These are phyloP conservation scores for Drosophila sproati DNA, from an alignment of 1,140 invertebrate species.

Conservation along the genomic window DNA sequence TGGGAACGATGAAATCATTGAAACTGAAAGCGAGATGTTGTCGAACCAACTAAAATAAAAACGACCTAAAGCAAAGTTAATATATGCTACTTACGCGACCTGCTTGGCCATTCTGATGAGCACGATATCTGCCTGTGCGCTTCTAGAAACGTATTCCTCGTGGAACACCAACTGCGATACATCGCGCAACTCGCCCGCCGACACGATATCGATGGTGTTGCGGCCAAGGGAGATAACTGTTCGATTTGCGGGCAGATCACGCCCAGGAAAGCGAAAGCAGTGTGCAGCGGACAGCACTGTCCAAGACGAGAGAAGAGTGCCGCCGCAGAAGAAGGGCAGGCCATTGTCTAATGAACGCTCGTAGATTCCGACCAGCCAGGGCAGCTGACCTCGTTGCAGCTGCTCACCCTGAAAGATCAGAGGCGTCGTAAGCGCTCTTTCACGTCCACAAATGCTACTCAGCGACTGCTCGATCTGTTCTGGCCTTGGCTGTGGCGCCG, in stretches of 20 bases:
- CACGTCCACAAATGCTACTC: constrained; percentile 49
- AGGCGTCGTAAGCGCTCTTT: constrained; percentile 66
- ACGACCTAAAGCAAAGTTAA: neutral
- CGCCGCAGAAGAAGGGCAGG: constrained; percentile 84
- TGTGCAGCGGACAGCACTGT: constrained; percentile 86
- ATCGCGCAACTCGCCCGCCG: constrained; percentile 68
- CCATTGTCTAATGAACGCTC: constrained; percentile 55
- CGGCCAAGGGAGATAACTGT: constrained; percentile 84
- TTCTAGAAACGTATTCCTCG: constrained; percentile 80
- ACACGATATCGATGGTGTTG: constrained; percentile 74
- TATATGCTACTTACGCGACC: constrained; percentile 37
- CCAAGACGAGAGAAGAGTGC: constrained; percentile 85
- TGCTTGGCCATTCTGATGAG: constrained; percentile 80
- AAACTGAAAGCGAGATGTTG: constrained; percentile 54
- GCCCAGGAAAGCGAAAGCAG: constrained; percentile 76
- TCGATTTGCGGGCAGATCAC: constrained; percentile 49
- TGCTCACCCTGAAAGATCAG: constrained; percentile 87
- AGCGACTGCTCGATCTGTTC: constrained; percentile 6
- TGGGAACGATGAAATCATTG: constrained; percentile 85
- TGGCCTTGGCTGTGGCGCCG: constrained; percentile 7
- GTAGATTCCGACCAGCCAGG: constrained; percentile 89
- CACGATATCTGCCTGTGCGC: constrained; percentile 85
- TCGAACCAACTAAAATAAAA: neutral
- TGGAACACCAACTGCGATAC: constrained; percentile 82
- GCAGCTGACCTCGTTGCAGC: constrained; percentile 87